Evolutionary conservation across 1,140 invertebrate genomes (phyloP), one percentile per base, ranked within the genome.

Genomic region (Hydropsyche tenuis): DNA sequence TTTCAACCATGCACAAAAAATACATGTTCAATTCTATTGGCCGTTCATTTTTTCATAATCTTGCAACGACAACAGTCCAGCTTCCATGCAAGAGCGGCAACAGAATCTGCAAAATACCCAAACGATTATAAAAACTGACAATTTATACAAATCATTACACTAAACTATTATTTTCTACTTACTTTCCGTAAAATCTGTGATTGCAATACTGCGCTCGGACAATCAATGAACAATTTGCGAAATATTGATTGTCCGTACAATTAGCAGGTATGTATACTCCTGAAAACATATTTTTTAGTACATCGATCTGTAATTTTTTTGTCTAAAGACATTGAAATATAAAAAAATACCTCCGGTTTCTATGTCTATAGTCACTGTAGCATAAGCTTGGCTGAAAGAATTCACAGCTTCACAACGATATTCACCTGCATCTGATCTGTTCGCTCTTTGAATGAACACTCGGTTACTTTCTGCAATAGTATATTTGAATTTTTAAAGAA

Each of bases 221-320:
- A 71, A 98, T 96, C 30, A 97, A 85, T 14, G 88, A 84, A 82
- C 96, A 98, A 79, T 96, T 94, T 45, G 94, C 94, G 80, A 95
- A 95, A 85, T 90, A 94, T n/a, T 89, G 87, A 81, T 93, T 95
- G 82, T 97, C 95, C 25, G 90, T 90, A 79, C 95, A 97, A 73
- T 89, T 89, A 4, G 91, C 87, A 78, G 92, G 90, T 22, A 96
- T 88, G 77, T 90, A 90, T 27, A 89, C 82, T 78, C 90, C 93
- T 94, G 80, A 14, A 82, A 84, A n/a, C n/a, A n/a, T n/a, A n/a
- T n/a, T n/a, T n/a, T n/a, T n/a, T n/a, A n/a, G n/a, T n/a, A 56
- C 18, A 22, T 9, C n/a, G n/a, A n/a, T n/a, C n/a, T n/a, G n/a
- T n/a, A n/a, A n/a, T n/a, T n/a, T n/a, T n/a, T n/a, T 42, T 73